phyloP scores from a whole-genome alignment of 2,113 vertebrate species.

The Percopsis transmontana region DNA sequence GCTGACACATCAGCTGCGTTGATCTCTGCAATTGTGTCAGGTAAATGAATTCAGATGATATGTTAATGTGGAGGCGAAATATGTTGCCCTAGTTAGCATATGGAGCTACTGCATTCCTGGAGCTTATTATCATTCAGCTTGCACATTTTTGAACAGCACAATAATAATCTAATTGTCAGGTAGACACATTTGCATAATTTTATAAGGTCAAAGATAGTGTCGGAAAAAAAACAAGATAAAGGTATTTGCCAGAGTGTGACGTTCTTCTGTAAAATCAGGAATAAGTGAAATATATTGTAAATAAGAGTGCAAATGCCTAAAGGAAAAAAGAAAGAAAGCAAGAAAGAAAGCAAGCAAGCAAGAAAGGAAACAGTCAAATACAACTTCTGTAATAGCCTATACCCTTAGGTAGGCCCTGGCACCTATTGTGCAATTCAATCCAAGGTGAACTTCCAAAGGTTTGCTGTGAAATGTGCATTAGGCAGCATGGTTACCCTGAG shows the following conservation, averaged over 20 bases:
- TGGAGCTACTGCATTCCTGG: constrained; percentile 72
- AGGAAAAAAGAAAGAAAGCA: background rate
- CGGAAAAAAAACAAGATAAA: constrained; percentile 40
- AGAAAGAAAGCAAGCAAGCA: background rate
- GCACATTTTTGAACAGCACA: constrained; percentile 67
- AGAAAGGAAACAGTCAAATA: background rate
- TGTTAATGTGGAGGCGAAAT: constrained; percentile 77
- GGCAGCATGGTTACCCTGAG: constrained; percentile 15
- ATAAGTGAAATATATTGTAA: background rate
- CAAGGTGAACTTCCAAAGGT: background rate
- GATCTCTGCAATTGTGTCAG: constrained; percentile 78
- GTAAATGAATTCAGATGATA: constrained; percentile 81
- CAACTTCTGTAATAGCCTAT: background rate
- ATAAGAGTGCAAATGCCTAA: background rate
- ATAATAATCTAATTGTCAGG: constrained; percentile 78
- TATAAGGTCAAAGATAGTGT: constrained; percentile 66
- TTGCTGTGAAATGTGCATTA: constrained; percentile 25
- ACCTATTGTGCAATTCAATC: background rate
- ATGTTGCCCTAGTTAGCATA: constrained; percentile 81
- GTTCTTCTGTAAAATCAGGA: background rate
- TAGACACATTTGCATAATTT: constrained; percentile 49
- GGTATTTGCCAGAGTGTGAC: constrained; percentile 33
- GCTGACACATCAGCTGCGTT: constrained; percentile 75
- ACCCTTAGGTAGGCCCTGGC: background rate
- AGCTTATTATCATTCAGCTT: constrained; percentile 71